A percentile compares a stretch with the other conserved stretches of the same genome.
Conservation (phyloP, 2,888 invertebrate genomes). For the Trachelus tabidus region DNA sequence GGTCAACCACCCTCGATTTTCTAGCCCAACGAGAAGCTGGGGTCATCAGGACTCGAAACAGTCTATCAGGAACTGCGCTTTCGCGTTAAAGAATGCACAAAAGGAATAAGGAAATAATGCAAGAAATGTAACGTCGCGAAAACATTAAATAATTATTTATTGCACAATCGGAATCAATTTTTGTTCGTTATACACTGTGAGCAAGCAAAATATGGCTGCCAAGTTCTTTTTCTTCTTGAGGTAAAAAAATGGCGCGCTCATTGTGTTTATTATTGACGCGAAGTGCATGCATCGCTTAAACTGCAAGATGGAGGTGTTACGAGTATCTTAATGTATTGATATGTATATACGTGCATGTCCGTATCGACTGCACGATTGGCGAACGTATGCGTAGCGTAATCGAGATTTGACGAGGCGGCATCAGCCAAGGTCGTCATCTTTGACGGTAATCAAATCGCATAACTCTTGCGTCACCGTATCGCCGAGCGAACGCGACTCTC, state of each 20-base stretch:
- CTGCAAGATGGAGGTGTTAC: not conserved
- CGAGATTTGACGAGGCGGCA: slow-evolving; percentile 47
- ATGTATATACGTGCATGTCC: not conserved
- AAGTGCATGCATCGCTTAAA: not conserved
- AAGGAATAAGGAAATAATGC: not conserved
- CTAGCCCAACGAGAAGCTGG: not conserved
- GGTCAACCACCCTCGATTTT: not conserved
- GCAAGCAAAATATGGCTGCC: not conserved
- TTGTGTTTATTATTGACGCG: not conserved
- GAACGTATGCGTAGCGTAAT: slow-evolving; percentile 32
- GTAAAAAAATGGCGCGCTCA: not conserved
- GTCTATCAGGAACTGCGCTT: not conserved
- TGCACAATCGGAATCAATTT: not conserved
- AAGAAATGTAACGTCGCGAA: not conserved
- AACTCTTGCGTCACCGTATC: slow-evolving; percentile 45
- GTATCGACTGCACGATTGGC: not conserved
- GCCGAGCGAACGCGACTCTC: not conserved
- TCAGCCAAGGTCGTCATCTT: slow-evolving; percentile 49
- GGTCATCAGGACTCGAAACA: not conserved
- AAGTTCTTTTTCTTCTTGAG: not conserved
- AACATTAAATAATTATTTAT: not conserved
- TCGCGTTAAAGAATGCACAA: too few species aligned
- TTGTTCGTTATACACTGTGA: not conserved
- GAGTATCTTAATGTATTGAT: not conserved
- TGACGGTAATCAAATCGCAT: slow-evolving; percentile 45